Percentiles rank a stretch among this genome's conserved stretches.
These are phyloP conservation scores for Drosophila parthenogenetica DNA, from an alignment of 2,888 invertebrate genomes.

Conservation along the genomic window DNA sequence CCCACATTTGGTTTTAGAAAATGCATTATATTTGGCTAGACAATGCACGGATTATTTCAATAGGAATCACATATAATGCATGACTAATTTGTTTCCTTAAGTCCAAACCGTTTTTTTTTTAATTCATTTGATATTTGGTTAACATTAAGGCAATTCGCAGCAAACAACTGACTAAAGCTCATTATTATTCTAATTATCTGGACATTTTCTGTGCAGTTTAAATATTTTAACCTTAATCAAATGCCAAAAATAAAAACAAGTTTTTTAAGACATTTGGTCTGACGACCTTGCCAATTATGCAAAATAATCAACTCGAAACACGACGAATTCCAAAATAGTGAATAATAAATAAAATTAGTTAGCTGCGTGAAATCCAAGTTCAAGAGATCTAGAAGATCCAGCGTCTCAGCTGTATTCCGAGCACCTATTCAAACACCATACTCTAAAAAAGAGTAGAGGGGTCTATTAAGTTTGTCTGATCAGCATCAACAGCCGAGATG, in stretches of 20 bases:
- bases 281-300: conserved; percentile 65
- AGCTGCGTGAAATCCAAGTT: conserved; percentile 34
- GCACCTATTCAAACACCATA: too few relatives aligned
- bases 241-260: conserved; percentile 35
- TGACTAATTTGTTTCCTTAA: conserved; percentile 31
- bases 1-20: neutral
- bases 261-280: conserved; percentile 36
- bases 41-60: conserved; percentile 6
- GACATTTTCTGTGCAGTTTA: conserved; percentile 3
- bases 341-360: conserved; percentile 29
- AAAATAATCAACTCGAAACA: conserved; percentile 33
- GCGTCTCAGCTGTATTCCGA: too few relatives aligned
- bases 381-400: conserved; percentile 4
- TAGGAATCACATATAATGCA: conserved; percentile 1
- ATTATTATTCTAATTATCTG: conserved; percentile 23
- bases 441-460: too few relatives aligned
- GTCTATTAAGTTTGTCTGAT: too few relatives aligned
- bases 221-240: conserved; percentile 8
- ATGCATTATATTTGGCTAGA: conserved; percentile 2
- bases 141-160: neutral
- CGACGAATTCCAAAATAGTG: conserved; percentile 29
- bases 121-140: conserved; percentile 16
- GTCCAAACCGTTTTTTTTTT: neutral
- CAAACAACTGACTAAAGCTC: neutral
- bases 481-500: too few relatives aligned